These are phyloP conservation scores for Palythoa heliodiscus DNA, from an alignment of 92 coral and sea anemone genomes.

Conservation along the genomic window DNA sequence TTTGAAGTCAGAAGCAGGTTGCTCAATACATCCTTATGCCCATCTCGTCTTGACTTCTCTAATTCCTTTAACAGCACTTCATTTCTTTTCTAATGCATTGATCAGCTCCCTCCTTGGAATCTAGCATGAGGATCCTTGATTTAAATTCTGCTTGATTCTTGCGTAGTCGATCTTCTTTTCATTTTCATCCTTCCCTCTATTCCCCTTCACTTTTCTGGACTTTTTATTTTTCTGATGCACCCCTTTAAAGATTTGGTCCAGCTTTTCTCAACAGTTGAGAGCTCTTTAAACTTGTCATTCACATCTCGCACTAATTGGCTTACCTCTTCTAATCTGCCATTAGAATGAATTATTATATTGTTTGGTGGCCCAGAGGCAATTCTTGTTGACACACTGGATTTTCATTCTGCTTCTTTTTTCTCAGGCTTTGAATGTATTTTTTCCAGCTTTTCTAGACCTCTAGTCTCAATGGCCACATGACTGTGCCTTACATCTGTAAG, in stretches of 20 bases:
- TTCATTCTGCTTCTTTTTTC: background rate
- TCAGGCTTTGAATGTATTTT: background rate
- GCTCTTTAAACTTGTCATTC: conserved; percentile 28
- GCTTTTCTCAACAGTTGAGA: conserved; percentile 18
- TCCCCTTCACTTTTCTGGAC: conserved; percentile 25
- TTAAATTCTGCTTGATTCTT: too few relatives aligned
- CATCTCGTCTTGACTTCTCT: background rate
- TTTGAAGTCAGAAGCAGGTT: too few relatives aligned
- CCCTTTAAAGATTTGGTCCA: conserved; percentile 1
- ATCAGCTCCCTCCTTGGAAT: background rate
- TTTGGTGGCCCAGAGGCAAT: background rate
- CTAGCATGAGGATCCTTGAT: too few relatives aligned
- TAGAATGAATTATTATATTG: background rate
- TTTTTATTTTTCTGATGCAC: background rate
- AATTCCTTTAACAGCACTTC: background rate
- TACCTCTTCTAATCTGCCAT: background rate
- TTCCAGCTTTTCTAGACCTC: conserved; percentile 5
- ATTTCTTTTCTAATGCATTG: background rate
- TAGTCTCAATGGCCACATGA: background rate
- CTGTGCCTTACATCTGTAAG: background rate
- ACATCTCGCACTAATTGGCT: conserved; percentile 13
- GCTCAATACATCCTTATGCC: background rate
- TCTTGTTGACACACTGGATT: background rate
- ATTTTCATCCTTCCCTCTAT: background rate
- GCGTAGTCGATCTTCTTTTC: too few relatives aligned